Conservation (phyloP, 2,113 vertebrate genomes). For the Peromyscus leucopus region DNA sequence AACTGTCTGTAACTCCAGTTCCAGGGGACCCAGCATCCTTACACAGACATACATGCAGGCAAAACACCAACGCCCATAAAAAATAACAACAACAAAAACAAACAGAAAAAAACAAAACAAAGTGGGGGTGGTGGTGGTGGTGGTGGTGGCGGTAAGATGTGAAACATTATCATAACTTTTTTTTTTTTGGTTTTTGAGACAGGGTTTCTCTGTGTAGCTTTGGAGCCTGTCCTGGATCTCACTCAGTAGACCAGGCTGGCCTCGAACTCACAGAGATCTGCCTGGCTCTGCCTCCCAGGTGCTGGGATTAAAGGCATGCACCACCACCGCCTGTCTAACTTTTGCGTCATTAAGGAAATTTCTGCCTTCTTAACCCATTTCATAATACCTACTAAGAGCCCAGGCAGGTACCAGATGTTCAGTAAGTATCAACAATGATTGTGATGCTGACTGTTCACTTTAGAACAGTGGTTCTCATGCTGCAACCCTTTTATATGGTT, state of each 20-base stretch:
- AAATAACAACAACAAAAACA: not conserved
- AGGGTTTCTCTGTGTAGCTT: no score
- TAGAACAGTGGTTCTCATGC: not conserved
- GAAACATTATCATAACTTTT: not conserved
- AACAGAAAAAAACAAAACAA: no score
- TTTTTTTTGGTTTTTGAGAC: no score
- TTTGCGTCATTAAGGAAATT: slow-evolving; percentile 32
- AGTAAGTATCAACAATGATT: slow-evolving; percentile 44
- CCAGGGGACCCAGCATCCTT: not conserved
- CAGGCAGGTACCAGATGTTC: slow-evolving; percentile 20
- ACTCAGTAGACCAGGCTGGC: no score
- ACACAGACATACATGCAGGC: not conserved
- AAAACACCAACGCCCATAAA: not conserved
- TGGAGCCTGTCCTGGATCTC: no score
- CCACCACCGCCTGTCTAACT: not conserved
- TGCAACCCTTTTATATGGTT: not conserved
- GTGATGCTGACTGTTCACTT: slow-evolving; percentile 42
- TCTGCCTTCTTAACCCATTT: slow-evolving; percentile 22
- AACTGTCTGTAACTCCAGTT: not conserved
- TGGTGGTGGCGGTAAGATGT: no score
- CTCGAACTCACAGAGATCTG: no score
- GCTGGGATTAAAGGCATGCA: no score
- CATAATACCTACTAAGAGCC: not conserved
- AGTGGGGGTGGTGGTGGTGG: no score
- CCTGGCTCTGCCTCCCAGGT: no score